These are phyloP conservation scores for Drosophila baimaii DNA, from an alignment of 1,140 invertebrate genomes.

Conservation along the genomic window DNA sequence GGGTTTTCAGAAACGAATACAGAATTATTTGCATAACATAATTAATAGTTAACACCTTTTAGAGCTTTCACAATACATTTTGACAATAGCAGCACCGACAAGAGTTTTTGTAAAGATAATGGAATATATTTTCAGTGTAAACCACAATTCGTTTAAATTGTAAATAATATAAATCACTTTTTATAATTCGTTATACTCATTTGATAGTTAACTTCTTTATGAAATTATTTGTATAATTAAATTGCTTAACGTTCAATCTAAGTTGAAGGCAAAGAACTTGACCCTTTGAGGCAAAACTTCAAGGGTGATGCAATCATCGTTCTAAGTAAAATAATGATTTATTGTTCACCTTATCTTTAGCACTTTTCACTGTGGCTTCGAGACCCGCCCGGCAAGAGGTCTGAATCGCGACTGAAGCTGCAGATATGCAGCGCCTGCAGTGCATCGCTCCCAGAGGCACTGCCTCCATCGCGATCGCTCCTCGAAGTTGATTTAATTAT, in stretches of 20 bases:
- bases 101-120: too few relatives aligned
- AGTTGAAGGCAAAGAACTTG: not conserved
- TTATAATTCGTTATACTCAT: not conserved
- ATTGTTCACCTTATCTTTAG: conserved; percentile 3
- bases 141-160: not conserved
- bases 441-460: conserved; percentile 29
- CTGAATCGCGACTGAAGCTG: conserved; percentile 52
- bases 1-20: too few relatives aligned
- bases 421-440: conserved; percentile 28
- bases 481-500: conserved; percentile 73
- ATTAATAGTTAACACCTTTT: too few relatives aligned
- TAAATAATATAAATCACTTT: too few relatives aligned
- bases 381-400: conserved; percentile 41
- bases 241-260: not conserved
- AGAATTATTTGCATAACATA: too few relatives aligned
- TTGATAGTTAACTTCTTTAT: not conserved
- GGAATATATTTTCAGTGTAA: too few relatives aligned
- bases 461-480: conserved; percentile 17
- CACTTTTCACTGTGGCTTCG: not conserved
- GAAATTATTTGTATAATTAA: not conserved
- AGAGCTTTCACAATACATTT: too few relatives aligned
- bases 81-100: too few relatives aligned
- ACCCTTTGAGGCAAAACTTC: not conserved
- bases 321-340: not conserved
- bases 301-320: not conserved